Percentiles rank a stretch among this genome's conserved stretches.
Conservation (phyloP, 1,140 invertebrate species). For the Megalopta genalis region DNA sequence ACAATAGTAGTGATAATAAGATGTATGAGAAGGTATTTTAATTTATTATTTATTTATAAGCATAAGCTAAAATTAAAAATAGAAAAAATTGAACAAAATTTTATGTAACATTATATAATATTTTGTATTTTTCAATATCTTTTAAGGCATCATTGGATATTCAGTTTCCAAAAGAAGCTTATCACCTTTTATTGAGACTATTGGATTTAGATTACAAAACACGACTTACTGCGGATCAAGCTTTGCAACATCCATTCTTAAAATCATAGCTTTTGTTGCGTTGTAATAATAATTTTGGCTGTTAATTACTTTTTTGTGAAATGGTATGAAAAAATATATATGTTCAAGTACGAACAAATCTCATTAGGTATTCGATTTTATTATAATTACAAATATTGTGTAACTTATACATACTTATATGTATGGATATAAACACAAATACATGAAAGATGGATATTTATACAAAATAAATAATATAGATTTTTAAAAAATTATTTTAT, state of each 20-base stretch:
- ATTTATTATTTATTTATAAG: constrained; percentile 51
- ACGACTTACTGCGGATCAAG: constrained; percentile 87
- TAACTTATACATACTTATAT: constrained; percentile 16
- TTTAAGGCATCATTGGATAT: constrained; percentile 61
- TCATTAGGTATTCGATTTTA: constrained; percentile 3
- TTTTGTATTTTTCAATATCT: constrained; percentile 44
- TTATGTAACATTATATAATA: constrained; percentile 13
- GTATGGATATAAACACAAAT: constrained; percentile 6
- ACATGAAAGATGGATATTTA: background rate
- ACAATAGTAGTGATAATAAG: constrained; percentile 45
- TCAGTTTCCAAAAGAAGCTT: constrained; percentile 85
- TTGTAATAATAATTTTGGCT: background rate
- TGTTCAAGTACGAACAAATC: background rate
- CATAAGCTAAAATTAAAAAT: constrained; percentile 2
- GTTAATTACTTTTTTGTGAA: background rate
- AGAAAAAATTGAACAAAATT: background rate
- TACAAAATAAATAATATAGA: constrained; percentile 30
- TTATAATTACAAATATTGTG: background rate
- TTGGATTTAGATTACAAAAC: constrained; percentile 88
- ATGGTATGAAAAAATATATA: constrained; percentile 2
- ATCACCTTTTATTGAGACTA: constrained; percentile 87
- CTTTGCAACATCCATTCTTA: constrained; percentile 89
- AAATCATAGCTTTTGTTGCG: constrained; percentile 22
- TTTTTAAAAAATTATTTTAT: constrained; percentile 18
- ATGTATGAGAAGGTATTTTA: constrained; percentile 67